phyloP scores from a whole-genome alignment of 2,113 vertebrate species.

The Zosterops lateralis region DNA sequence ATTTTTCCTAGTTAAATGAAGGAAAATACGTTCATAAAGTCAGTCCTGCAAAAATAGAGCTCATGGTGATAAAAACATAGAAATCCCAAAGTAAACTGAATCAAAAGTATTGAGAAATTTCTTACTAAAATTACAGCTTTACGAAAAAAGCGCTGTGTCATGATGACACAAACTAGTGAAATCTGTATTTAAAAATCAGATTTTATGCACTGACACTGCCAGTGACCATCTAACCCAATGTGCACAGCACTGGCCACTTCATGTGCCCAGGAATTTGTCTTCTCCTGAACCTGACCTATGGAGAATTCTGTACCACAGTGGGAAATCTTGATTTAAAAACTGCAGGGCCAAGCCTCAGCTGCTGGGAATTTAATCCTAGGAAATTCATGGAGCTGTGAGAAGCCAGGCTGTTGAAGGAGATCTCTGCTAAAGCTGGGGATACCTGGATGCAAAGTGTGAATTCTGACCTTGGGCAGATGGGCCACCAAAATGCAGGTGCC shows the following conservation, averaged over 20 bases:
- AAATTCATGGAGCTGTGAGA: not conserved
- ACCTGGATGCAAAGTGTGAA: not conserved
- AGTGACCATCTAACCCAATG: not conserved
- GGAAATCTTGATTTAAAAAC: not conserved
- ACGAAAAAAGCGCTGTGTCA: not conserved
- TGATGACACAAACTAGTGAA: not conserved
- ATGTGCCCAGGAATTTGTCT: not conserved
- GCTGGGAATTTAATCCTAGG: not conserved
- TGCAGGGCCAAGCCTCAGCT: not conserved
- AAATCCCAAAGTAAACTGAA: not conserved
- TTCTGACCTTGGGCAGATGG: not conserved
- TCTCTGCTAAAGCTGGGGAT: not conserved
- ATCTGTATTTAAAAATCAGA: not conserved
- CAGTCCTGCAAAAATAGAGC: not conserved
- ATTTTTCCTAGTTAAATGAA: not conserved
- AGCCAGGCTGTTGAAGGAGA: not conserved
- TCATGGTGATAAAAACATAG: not conserved
- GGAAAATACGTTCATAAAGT: not conserved
- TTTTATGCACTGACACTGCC: not conserved
- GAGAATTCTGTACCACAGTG: not conserved
- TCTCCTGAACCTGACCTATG: not conserved
- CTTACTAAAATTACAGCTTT: not conserved
- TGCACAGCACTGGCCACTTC: accelerated
- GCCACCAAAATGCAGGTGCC: not conserved
- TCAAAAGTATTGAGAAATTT: not conserved